Conservation (phyloP, 2,888 invertebrate genomes). For the Diplazon laetatorius region DNA sequence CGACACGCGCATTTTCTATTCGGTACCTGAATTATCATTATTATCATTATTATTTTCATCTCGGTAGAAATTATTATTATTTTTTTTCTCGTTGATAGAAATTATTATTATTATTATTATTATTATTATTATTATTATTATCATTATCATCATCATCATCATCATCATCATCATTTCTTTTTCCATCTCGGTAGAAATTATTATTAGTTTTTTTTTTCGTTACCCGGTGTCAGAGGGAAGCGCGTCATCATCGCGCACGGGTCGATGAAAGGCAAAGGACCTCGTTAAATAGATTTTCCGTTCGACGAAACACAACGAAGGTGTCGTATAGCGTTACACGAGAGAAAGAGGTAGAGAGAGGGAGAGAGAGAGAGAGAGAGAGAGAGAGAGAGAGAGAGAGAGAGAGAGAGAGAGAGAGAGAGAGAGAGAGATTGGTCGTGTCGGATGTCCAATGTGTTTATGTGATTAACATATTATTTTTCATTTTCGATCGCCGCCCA, state of each 20-base stretch:
- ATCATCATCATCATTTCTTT: conserved; percentile 17
- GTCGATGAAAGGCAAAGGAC: conserved; percentile 70
- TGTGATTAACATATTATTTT: neutral
- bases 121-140: too few species aligned
- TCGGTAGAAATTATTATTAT: neutral
- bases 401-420: too few species aligned
- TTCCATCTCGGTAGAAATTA: conserved; percentile 32
- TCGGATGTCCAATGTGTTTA: too few species aligned
- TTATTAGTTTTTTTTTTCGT: conserved; percentile 51
- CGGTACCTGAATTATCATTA: too few species aligned
- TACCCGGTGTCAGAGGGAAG: conserved; percentile 4
- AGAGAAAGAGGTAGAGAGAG: too few species aligned
- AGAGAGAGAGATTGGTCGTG: too few species aligned
- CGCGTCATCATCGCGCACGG: conserved; percentile 63
- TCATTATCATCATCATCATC: too few species aligned
- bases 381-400: too few species aligned
- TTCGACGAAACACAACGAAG: conserved; percentile 35
- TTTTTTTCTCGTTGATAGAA: neutral
- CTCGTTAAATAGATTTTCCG: conserved; percentile 67
- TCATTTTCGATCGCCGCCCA: too few species aligned
- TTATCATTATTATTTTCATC: neutral
- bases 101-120: too few species aligned
- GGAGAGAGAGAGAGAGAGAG: too few species aligned
- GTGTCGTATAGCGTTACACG: neutral
- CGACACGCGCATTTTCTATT: neutral